phyloP scores from a whole-genome alignment of 2,113 vertebrate genomes.

The Nycticorax nycticorax region DNA sequence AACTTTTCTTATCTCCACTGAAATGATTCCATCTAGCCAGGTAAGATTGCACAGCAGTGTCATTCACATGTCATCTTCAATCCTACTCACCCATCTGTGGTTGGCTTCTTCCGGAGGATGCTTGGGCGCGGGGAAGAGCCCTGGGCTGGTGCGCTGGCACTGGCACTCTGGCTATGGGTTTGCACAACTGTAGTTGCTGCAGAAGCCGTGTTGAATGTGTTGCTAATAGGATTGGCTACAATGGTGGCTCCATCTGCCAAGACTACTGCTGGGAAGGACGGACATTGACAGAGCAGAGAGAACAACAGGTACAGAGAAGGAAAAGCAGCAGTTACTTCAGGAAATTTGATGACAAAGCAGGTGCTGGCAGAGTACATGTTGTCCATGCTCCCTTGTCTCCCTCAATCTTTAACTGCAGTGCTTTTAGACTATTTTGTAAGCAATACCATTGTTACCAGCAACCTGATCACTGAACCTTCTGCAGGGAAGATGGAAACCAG shows the following conservation, averaged over 20 bases:
- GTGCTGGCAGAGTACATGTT: not conserved
- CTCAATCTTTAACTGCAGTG: not conserved
- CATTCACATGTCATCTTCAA: not conserved
- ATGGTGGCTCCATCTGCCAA: slow-evolving; percentile 91
- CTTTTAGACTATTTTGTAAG: not conserved
- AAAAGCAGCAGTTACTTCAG: not conserved
- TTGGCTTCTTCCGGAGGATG: slow-evolving; percentile 96
- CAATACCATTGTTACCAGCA: not conserved
- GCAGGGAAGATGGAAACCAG: not conserved
- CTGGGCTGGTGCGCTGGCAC: slow-evolving; percentile 83
- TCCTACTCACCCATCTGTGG: slow-evolving; percentile 88
- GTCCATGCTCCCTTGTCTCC: not conserved
- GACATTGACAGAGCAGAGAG: not conserved
- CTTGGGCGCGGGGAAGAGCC: slow-evolving; percentile 96
- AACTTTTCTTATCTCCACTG: not conserved
- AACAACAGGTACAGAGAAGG: not conserved
- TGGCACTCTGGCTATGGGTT: slow-evolving; percentile 87
- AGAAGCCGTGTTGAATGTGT: slow-evolving; percentile 86
- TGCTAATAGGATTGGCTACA: slow-evolving; percentile 91
- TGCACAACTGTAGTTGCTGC: slow-evolving; percentile 92
- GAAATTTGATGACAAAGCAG: not conserved
- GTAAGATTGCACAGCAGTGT: not conserved
- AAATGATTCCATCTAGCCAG: not conserved
- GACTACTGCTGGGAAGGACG: slow-evolving; percentile 78
- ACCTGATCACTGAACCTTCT: not conserved